Evolutionary conservation across 2,797 vertebrate species (phyloP).

Genomic region (Sebastes reedi): DNA sequence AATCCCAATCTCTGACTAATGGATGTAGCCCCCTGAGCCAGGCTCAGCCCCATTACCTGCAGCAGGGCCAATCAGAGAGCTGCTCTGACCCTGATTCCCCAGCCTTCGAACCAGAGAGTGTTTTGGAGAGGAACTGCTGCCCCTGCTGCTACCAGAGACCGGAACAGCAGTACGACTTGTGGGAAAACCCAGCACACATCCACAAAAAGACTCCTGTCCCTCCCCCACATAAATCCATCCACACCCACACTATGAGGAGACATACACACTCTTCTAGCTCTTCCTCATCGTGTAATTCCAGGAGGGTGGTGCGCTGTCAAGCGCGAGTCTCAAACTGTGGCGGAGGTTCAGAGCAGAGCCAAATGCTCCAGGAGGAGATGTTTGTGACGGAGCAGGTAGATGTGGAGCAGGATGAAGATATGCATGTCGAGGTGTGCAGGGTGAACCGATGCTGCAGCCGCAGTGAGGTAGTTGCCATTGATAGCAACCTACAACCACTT

Average conservation of each 20-base stretch:
- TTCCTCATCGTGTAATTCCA: constrained; percentile 76
- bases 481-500: constrained; percentile 57
- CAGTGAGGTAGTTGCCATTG: constrained; percentile 70
- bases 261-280: constrained; percentile 79
- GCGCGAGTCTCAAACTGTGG: constrained; percentile 44
- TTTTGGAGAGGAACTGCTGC: constrained; percentile 69
- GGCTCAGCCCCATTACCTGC: constrained; percentile 62
- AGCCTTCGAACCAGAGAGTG: constrained; percentile 77
- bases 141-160: constrained; percentile 77
- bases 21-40: constrained; percentile 74
- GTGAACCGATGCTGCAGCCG: constrained; percentile 81
- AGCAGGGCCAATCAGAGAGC: constrained; percentile 79
- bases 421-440: constrained; percentile 73
- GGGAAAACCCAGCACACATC: constrained; percentile 88
- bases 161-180: constrained; percentile 84
- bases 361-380: constrained; percentile 70
- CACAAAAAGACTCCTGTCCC: constrained; percentile 46
- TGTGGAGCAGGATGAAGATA: constrained; percentile 67
- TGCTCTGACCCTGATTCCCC: constrained; percentile 82
- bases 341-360: constrained; percentile 51
- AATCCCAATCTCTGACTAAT: constrained; percentile 75
- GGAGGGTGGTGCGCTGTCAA: constrained; percentile 68
- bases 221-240: constrained; percentile 45
- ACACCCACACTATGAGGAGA: constrained; percentile 54
- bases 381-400: constrained; percentile 73